These are phyloP conservation scores for Centropus bengalensis DNA, from an alignment of 2,113 vertebrate species.

Conservation along the genomic window DNA sequence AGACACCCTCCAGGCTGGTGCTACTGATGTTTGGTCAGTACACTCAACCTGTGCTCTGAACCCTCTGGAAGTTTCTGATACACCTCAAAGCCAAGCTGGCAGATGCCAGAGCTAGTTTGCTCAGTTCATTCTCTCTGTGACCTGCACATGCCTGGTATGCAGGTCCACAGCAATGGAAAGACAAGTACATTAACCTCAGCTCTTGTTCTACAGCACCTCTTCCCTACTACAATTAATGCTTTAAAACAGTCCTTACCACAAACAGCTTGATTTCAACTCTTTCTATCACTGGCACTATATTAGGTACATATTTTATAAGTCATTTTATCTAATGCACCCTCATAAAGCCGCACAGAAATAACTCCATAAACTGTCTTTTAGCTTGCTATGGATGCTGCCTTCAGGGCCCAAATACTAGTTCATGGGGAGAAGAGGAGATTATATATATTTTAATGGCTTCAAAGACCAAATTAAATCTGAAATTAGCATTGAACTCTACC, in stretches of 20 bases:
- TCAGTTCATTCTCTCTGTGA: neutral
- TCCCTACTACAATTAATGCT: neutral
- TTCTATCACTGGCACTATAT: neutral
- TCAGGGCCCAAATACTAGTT: neutral
- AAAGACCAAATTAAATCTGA: neutral
- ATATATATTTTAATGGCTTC: constrained; percentile 4
- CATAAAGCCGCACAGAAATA: neutral
- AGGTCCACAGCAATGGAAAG: neutral
- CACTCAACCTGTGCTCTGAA: neutral
- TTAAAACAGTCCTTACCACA: neutral
- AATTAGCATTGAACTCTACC: constrained; percentile 25
- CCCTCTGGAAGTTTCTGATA: neutral
- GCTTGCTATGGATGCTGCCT: neutral
- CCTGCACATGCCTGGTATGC: neutral
- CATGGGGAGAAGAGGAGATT: neutral
- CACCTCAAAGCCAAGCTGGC: neutral
- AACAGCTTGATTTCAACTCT: neutral
- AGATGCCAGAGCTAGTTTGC: neutral
- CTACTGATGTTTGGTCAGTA: neutral
- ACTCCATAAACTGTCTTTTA: neutral
- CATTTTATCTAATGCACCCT: neutral
- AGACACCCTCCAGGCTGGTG: neutral
- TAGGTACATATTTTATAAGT: constrained; percentile 41
- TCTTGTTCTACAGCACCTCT: neutral
- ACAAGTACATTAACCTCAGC: neutral